Percentiles rank a stretch among this genome's conserved stretches.
Evolutionary conservation across 2,797 vertebrate genomes (phyloP).

Genomic region (Platalea minor): DNA sequence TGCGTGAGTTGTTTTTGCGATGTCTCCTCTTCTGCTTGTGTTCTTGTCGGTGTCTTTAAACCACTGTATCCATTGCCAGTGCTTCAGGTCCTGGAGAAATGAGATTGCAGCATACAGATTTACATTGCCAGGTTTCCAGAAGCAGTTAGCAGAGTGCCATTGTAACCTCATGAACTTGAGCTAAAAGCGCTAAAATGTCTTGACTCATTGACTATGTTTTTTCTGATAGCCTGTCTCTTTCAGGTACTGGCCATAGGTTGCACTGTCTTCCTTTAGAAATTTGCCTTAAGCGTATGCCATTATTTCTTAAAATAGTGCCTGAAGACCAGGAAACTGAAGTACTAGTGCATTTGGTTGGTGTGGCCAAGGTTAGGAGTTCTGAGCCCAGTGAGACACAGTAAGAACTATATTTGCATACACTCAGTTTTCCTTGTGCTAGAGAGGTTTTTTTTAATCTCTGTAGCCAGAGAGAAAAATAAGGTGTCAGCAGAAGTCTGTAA

Average conservation of each 20-base stretch:
- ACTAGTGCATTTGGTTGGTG: not conserved
- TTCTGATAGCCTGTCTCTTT: not conserved
- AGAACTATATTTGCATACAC: not conserved
- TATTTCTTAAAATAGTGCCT: not conserved
- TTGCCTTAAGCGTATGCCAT: not conserved
- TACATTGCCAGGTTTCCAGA: not conserved
- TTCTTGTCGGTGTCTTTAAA: not conserved
- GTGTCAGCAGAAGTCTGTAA: conserved; percentile 6
- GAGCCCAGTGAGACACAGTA: not conserved
- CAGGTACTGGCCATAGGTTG: not conserved
- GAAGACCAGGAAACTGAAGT: not conserved
- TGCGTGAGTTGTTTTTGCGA: conserved; percentile 73
- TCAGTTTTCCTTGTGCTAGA: not conserved
- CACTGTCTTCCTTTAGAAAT: not conserved
- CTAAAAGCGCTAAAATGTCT: not conserved
- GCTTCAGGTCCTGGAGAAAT: not conserved
- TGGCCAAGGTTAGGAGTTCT: not conserved
- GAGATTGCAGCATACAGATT: not conserved
- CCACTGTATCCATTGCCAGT: not conserved
- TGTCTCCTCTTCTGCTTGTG: not conserved
- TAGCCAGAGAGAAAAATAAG: not conserved
- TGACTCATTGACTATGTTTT: not conserved
- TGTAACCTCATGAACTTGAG: not conserved
- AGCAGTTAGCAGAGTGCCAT: not conserved
- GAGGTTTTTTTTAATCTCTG: not conserved